Percentiles rank a stretch among this genome's conserved stretches.
Conservation (phyloP, 2,888 invertebrate species). For the Physocephala rufipes region DNA sequence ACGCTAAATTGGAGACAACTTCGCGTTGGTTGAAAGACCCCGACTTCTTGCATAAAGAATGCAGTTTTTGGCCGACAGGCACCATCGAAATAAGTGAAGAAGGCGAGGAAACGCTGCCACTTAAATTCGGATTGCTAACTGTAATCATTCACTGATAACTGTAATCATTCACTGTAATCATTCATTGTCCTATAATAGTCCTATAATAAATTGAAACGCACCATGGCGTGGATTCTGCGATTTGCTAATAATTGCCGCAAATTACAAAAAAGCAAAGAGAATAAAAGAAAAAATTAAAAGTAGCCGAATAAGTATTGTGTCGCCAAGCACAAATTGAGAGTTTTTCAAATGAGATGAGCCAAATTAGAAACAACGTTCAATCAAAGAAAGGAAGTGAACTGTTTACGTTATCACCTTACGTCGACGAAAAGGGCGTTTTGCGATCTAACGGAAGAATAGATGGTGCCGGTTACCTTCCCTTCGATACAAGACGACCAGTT, state of each 20-base stretch:
- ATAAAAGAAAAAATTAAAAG: neutral
- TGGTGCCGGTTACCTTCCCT: slow-evolving; percentile 39
- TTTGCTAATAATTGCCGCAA: slow-evolving; percentile 7
- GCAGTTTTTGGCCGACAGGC: neutral
- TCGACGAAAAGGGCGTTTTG: neutral
- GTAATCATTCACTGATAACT: neutral
- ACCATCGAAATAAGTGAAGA: neutral
- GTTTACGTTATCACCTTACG: neutral
- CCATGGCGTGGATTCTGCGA: slow-evolving; percentile 3
- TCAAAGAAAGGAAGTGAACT: neutral
- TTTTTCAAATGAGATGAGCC: neutral
- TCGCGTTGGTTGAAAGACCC: neutral
- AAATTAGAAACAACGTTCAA: neutral
- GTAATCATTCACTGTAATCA: too few relatives aligned
- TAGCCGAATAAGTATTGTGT: neutral
- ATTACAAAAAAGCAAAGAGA: neutral
- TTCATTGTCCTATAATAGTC: neutral
- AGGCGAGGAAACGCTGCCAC: neutral
- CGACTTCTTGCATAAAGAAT: neutral
- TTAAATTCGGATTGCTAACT: neutral
- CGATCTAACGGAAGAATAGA: slow-evolving; percentile 31
- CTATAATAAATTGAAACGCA: slow-evolving; percentile 6
- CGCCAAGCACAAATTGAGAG: slow-evolving; percentile 16
- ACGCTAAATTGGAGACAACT: neutral
- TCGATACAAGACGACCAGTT: slow-evolving; percentile 28